A percentile compares a stretch with the other conserved stretches of the same genome.
Conservation (phyloP, 2,113 vertebrate species). For the Ailuropoda melanoleuca region DNA sequence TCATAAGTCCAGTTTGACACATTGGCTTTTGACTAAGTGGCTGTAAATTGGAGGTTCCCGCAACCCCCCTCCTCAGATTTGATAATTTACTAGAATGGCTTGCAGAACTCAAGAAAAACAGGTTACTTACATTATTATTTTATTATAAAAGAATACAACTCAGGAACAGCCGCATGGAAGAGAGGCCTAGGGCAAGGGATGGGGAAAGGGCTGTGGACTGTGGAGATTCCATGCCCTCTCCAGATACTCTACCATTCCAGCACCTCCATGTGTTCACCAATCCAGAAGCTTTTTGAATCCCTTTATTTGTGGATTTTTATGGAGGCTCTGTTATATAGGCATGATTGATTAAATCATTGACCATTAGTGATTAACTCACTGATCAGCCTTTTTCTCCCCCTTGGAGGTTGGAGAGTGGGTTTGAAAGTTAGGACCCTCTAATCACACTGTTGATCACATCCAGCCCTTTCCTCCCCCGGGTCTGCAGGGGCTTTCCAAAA, state of each 20-base stretch:
- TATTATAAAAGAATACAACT: not conserved
- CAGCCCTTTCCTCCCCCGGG: not conserved
- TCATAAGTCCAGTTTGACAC: not conserved
- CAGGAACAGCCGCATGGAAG: not conserved
- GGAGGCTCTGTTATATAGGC: not conserved
- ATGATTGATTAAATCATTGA: not conserved
- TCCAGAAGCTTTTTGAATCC: not conserved
- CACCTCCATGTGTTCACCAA: not conserved
- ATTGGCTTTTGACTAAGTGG: not conserved
- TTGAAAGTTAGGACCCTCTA: not conserved
- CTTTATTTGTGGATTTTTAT: not conserved
- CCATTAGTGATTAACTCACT: not conserved
- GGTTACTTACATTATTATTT: not conserved
- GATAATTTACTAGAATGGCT: not conserved
- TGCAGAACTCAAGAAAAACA: not conserved
- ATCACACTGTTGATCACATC: not conserved
- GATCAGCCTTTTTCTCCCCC: not conserved
- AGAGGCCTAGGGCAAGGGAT: not conserved
- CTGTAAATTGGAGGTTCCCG: not conserved
- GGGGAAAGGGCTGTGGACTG: not conserved
- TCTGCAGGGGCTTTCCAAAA: not conserved
- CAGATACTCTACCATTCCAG: not conserved
- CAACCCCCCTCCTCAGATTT: not conserved
- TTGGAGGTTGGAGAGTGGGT: not conserved
- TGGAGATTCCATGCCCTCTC: not conserved